phyloP scores from a whole-genome alignment of 2,113 vertebrate genomes.

The Leptodactylus fuscus region DNA sequence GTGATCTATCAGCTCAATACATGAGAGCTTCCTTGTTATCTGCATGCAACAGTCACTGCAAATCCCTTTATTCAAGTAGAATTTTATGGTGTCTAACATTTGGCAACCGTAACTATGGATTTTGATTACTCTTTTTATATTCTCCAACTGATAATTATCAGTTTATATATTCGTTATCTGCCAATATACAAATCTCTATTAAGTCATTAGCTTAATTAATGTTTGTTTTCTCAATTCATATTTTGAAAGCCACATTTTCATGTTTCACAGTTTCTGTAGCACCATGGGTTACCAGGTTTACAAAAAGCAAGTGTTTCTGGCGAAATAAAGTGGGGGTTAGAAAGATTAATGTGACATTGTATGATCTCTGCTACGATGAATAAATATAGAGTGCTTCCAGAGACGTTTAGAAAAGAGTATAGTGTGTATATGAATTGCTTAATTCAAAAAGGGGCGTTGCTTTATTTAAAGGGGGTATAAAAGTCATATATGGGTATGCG shows the following conservation, averaged over 20 bases:
- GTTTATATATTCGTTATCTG: slow-evolving; percentile 16
- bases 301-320: background rate
- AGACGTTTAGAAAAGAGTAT: no score
- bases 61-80: background rate
- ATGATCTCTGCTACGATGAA: background rate
- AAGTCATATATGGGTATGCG: no score
- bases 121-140: background rate
- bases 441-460: no score
- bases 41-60: background rate
- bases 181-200: slow-evolving; percentile 6
- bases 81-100: background rate
- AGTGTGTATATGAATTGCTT: no score
- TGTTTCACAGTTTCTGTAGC: background rate
- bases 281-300: background rate
- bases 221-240: background rate
- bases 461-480: no score
- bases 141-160: background rate
- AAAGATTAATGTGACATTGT: background rate
- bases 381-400: no score
- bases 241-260: background rate
- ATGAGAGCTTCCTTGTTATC: background rate
- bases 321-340: background rate
- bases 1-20: background rate
- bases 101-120: background rate
- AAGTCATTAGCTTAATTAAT: slow-evolving; percentile 14